phyloP scores from a whole-genome alignment of 2,888 invertebrate genomes.

The Synergus umbraculus region DNA sequence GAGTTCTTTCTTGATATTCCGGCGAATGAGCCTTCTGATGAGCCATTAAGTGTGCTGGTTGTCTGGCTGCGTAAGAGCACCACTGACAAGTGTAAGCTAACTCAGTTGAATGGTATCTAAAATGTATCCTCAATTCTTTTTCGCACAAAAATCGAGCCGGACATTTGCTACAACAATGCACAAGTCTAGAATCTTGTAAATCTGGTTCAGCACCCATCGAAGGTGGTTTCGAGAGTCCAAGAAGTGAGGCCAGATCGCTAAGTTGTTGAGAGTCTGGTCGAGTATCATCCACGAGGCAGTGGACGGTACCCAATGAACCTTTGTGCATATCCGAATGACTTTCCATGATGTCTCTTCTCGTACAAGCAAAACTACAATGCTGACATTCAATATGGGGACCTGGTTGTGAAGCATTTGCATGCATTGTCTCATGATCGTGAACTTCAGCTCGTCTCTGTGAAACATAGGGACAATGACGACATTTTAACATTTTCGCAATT shows the following conservation, averaged over 20 bases:
- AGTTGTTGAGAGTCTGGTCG: constrained; percentile 79
- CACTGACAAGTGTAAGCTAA: constrained; percentile 85
- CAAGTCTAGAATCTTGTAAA: constrained; percentile 66
- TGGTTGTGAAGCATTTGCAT: constrained; percentile 76
- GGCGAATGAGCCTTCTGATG: constrained; percentile 87
- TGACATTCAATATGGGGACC: constrained; percentile 83
- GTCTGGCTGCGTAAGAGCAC: constrained; percentile 87
- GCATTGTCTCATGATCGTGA: constrained; percentile 91
- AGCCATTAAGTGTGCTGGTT: constrained; percentile 83
- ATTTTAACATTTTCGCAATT: constrained; percentile 90
- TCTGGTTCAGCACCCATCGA: constrained; percentile 69
- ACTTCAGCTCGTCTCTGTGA: constrained; percentile 89
- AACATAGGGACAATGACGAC: constrained; percentile 90
- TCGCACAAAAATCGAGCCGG: constrained; percentile 90
- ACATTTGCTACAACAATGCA: constrained; percentile 89
- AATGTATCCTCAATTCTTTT: constrained; percentile 86
- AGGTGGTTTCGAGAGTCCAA: constrained; percentile 65
- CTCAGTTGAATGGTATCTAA: constrained; percentile 83
- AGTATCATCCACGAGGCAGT: constrained; percentile 83
- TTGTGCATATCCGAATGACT: constrained; percentile 88
- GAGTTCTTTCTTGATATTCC: constrained; percentile 88
- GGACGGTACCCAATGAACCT: constrained; percentile 84
- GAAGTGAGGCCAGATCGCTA: constrained; percentile 66
- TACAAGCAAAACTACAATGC: constrained; percentile 89
- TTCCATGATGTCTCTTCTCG: constrained; percentile 84